Evolutionary conservation across 2,888 invertebrate species (phyloP).

Genomic region (Dexiosoma caninum): DNA sequence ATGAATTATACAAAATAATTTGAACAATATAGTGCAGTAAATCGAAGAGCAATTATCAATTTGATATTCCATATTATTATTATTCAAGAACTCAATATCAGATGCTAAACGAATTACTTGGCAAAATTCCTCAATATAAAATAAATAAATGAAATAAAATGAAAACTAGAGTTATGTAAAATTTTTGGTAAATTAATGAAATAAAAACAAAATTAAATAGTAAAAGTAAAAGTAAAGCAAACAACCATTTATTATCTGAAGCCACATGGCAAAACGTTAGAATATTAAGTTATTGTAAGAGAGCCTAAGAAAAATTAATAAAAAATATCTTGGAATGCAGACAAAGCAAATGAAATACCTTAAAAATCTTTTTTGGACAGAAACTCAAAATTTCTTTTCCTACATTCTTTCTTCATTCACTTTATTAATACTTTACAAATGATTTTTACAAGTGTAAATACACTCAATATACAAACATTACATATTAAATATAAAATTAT

Average conservation of each 20-base stretch:
- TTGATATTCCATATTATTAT: constrained; percentile 12
- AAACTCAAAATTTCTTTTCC: not conserved
- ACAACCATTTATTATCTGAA: constrained; percentile 7
- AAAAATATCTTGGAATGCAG: not conserved
- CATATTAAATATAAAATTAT: constrained; percentile 22
- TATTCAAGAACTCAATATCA: constrained; percentile 4
- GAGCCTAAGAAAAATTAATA: constrained; percentile 13
- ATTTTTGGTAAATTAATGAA: constrained; percentile 41
- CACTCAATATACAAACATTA: constrained; percentile 40
- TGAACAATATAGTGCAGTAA: constrained; percentile 1
- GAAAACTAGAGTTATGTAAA: constrained; percentile 15
- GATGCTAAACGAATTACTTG: not conserved
- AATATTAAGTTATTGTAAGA: constrained; percentile 25
- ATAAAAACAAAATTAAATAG: constrained; percentile 39
- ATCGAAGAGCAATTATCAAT: not conserved
- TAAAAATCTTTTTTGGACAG: not conserved
- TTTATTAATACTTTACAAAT: constrained; percentile 61
- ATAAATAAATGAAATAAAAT: no score
- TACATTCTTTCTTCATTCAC: constrained; percentile 4
- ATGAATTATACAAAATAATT: not conserved
- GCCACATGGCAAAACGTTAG: not conserved
- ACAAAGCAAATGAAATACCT: not conserved
- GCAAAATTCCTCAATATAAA: constrained; percentile 27
- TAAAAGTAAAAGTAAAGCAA: constrained; percentile 17
- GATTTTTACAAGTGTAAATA: constrained; percentile 35